Evolutionary conservation across 2,888 invertebrate species (phyloP), one percentile per base, ranked within the genome.

Genomic region (Drosophila sordidula): DNA sequence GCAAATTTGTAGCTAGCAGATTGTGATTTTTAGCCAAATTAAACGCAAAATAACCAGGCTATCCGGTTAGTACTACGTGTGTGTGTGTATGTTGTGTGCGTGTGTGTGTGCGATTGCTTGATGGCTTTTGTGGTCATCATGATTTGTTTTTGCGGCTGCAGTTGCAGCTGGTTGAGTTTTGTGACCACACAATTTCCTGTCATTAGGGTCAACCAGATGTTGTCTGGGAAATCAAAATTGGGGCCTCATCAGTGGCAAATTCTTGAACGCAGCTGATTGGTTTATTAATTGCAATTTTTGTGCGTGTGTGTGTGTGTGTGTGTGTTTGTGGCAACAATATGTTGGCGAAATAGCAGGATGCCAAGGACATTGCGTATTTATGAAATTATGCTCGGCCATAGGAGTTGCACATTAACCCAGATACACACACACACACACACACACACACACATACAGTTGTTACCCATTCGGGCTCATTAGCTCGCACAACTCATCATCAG

Each of bases 121-220:
- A 75, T 70, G 46, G 65, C 62, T 78, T 85, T 85, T 84, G 89
- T 66, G 85, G 87, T 76, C 69, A 70, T 65, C 70, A 76, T 89
- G 85, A 89, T 86, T 84, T 86, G 87, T 86, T 86, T 87, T 79
- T 86, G 89, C 49, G 87, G 86, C 78, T 63, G 39, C 41, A 58
- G 12, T 51, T 68, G 62, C 55, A 56, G 36, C 49, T 56, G 14
- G 67, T 16, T 51, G 47, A 39, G 14, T 58, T 42, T 42, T 49
- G 18, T 47, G 52, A 85, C 81, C 87, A 68, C 89, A 85, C 87
- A 89, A 87, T 86, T 84, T 86, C 85, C 88, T 80, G 89, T 89
- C 88, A 87, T 87, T 87, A 87, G 82, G 86, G 86, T 81, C 82
- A 73, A 50, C 71, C 81, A 83, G 47, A 54, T 83, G 88, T 49